Evolutionary conservation across 2,113 vertebrate species (phyloP).

Genomic region (Ptilorrhoa leucosticta): DNA sequence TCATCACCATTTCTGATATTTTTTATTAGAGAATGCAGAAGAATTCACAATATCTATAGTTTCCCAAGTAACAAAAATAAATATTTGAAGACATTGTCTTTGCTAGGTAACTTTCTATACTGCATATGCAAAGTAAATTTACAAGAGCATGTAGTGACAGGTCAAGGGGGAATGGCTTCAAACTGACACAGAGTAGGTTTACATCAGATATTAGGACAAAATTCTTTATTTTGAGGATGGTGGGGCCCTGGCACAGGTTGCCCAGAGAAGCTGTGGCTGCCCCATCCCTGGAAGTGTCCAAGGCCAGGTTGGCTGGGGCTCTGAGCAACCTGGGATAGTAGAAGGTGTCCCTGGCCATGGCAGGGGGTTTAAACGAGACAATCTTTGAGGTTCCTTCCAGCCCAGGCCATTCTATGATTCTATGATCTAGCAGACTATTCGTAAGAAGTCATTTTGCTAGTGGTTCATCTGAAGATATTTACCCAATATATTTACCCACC

Average conservation of each 20-base stretch:
- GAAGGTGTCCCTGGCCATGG: fast-evolving
- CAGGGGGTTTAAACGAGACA: fast-evolving
- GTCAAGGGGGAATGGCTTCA: neutral
- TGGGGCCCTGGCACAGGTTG: fast-evolving
- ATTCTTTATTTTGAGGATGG: fast-evolving
- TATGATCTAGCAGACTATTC: neutral
- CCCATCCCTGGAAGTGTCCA: neutral
- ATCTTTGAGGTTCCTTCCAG: neutral
- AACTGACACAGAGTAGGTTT: neutral
- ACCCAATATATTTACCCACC: neutral
- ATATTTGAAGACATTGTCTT: neutral
- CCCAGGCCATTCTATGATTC: neutral
- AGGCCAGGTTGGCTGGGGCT: fast-evolving
- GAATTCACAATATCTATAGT: neutral
- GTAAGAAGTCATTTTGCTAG: neutral
- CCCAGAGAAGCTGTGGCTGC: fast-evolving
- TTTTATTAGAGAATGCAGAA: neutral
- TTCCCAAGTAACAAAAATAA: neutral
- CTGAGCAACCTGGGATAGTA: fast-evolving
- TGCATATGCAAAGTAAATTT: neutral
- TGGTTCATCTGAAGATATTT: neutral
- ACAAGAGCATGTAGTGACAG: neutral
- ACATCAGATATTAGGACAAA: neutral
- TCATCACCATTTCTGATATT: neutral
- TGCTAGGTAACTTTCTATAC: neutral